Conservation (phyloP, 2,113 vertebrate genomes). For the Phrynosoma blainvillii region DNA sequence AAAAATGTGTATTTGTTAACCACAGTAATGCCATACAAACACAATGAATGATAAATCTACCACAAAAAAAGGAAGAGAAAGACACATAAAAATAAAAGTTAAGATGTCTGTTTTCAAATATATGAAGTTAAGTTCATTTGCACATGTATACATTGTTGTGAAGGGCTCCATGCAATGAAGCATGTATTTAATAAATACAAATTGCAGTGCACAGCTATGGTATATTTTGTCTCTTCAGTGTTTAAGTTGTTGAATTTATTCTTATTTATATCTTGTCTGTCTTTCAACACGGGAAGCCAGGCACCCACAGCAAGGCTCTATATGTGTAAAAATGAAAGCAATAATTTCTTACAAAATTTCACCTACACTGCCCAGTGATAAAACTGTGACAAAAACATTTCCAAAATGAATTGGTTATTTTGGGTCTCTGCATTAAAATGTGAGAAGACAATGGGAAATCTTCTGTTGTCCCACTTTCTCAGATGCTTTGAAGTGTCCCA, state of each 20-base stretch:
- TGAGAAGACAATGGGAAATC: too few species aligned
- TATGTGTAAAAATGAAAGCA: conserved; percentile 56
- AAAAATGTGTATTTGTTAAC: conserved; percentile 42
- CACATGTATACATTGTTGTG: conserved; percentile 2
- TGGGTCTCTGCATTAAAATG: too few species aligned
- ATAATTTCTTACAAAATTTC: conserved; percentile 4
- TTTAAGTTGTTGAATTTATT: conserved; percentile 36
- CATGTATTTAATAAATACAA: not conserved
- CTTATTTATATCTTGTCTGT: conserved; percentile 32
- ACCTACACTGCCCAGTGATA: too few species aligned
- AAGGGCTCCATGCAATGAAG: not conserved
- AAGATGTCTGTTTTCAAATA: too few species aligned
- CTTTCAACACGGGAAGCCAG: too few species aligned
- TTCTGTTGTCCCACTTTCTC: too few species aligned
- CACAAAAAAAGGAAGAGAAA: conserved; percentile 18
- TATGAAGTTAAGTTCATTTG: conserved; percentile 11
- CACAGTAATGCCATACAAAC: conserved; percentile 36
- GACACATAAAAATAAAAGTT: conserved; percentile 5
- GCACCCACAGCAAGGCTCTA: conserved; percentile 29
- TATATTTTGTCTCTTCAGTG: conserved; percentile 40
- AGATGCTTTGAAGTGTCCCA: too few species aligned
- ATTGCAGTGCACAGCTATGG: conserved; percentile 20
- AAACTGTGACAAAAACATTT: too few species aligned
- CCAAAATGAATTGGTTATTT: too few species aligned
- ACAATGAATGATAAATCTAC: conserved; percentile 34